Evolutionary conservation across 92 coral and sea anemone species (phyloP).

Genomic region (Diadumene lineata): DNA sequence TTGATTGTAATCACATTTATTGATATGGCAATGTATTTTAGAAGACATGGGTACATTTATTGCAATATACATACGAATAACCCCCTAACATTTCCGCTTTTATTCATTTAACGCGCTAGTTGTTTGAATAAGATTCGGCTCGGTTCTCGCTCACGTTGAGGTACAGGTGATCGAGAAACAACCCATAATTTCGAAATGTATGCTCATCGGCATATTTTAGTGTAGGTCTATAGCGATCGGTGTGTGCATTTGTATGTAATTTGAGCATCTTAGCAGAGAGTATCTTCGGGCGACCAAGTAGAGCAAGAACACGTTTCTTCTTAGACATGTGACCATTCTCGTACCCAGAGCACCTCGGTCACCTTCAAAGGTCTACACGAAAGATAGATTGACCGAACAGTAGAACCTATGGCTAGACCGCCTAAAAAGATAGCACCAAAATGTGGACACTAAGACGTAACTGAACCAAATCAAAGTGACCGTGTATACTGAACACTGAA

Average conservation of each 20-base stretch:
- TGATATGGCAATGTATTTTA: neutral
- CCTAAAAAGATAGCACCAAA: too few species aligned
- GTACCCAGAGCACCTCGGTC: too few species aligned
- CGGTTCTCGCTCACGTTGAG: constrained; percentile 17
- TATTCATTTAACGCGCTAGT: constrained; percentile 3
- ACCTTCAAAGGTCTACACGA: too few species aligned
- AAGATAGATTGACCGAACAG: too few species aligned
- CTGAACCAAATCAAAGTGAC: too few species aligned
- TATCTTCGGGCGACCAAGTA: too few species aligned
- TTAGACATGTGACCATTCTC: too few species aligned
- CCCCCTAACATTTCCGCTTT: constrained; percentile 9
- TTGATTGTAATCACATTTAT: constrained; percentile 12
- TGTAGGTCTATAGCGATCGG: constrained; percentile 5
- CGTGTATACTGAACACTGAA: too few species aligned
- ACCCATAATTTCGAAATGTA: neutral
- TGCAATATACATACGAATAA: neutral
- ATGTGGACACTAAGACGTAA: too few species aligned
- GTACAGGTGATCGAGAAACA: constrained; percentile 4
- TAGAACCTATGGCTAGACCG: too few species aligned
- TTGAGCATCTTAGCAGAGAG: constrained; percentile 5
- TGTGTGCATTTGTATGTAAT: constrained; percentile 17
- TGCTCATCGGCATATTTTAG: constrained; percentile 2
- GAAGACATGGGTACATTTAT: constrained; percentile 4
- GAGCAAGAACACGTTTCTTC: too few species aligned
- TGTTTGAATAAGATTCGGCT: constrained; percentile 7